These are phyloP conservation scores for Xestia ashworthii DNA, from an alignment of 2,888 invertebrate genomes.

Conservation along the genomic window DNA sequence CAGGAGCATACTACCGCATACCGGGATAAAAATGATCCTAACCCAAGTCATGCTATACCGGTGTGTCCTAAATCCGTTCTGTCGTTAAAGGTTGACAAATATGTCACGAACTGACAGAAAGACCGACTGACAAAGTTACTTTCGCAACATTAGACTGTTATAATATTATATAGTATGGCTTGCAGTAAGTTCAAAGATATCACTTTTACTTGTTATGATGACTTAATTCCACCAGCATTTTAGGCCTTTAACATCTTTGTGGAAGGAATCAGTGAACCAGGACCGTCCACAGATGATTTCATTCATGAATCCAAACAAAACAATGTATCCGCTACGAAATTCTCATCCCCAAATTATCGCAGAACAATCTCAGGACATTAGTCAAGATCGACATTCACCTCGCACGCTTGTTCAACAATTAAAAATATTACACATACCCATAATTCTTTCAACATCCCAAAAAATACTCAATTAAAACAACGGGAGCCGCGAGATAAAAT, in stretches of 20 bases:
- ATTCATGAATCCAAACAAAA: conserved; percentile 48
- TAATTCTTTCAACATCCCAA: conserved; percentile 76
- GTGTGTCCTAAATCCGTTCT: not conserved
- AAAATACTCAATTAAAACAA: conserved; percentile 81
- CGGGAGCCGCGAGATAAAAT: conserved; percentile 87
- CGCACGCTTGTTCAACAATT: conserved; percentile 67
- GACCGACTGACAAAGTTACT: not conserved
- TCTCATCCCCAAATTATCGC: conserved; percentile 54
- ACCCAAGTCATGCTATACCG: not conserved
- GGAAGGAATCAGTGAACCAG: not conserved
- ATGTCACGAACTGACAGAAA: not conserved
- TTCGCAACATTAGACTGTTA: too few relatives aligned
- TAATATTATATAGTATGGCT: not conserved
- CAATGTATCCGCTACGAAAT: conserved; percentile 38
- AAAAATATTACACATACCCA: conserved; percentile 73
- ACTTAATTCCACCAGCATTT: not conserved
- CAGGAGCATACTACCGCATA: not conserved
- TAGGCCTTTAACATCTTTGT: not conserved
- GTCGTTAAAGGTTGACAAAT: not conserved
- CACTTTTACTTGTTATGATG: not conserved
- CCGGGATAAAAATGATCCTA: not conserved
- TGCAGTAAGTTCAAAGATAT: not conserved
- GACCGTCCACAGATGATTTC: conserved; percentile 2
- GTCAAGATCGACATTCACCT: conserved; percentile 62
- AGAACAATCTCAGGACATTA: conserved; percentile 63